Percentiles rank a stretch among this genome's conserved stretches.
Evolutionary conservation across 92 coral and sea anemone species (phyloP).

Genomic region (Phymanthus crucifer): DNA sequence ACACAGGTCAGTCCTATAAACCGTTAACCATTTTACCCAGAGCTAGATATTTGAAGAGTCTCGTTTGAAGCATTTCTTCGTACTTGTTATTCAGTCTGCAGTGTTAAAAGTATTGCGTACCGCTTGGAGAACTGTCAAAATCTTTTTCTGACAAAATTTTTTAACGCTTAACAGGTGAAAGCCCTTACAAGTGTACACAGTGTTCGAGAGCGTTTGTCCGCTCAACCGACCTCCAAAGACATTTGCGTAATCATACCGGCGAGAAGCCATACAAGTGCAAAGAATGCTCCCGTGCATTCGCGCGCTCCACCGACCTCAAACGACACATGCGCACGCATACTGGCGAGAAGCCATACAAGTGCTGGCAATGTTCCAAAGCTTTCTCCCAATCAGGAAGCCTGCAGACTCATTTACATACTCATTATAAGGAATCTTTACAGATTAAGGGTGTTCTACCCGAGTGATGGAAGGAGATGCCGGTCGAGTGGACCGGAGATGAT

Average conservation of each 20-base stretch:
- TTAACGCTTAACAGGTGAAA: slow-evolving; percentile 64
- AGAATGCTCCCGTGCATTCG: slow-evolving; percentile 96
- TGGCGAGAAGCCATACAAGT: slow-evolving; percentile 96
- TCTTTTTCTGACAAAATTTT: neutral
- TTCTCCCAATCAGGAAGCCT: slow-evolving; percentile 97
- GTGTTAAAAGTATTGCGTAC: too few relatives aligned
- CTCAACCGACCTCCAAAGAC: slow-evolving; percentile 98
- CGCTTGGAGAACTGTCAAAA: too few relatives aligned
- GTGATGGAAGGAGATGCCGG: slow-evolving; percentile 30
- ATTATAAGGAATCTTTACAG: slow-evolving; percentile 89
- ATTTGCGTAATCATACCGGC: slow-evolving; percentile 95
- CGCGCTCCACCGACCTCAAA: slow-evolving; percentile 98
- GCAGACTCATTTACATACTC: slow-evolving; percentile 94
- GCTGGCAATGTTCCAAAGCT: slow-evolving; percentile 99
- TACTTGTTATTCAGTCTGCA: too few relatives aligned
- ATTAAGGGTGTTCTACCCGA: slow-evolving; percentile 84
- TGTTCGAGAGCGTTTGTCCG: slow-evolving; percentile 99
- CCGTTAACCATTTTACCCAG: too few relatives aligned
- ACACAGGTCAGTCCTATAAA: slow-evolving; percentile 67
- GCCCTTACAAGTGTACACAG: slow-evolving; percentile 99
- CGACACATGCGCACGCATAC: slow-evolving; percentile 98
- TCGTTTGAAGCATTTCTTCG: too few relatives aligned
- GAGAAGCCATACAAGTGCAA: slow-evolving; percentile 96
- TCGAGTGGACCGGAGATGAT: neutral
- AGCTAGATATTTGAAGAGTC: too few relatives aligned